Conservation (phyloP, 2,113 vertebrate genomes). For the Miniopterus natalensis region DNA sequence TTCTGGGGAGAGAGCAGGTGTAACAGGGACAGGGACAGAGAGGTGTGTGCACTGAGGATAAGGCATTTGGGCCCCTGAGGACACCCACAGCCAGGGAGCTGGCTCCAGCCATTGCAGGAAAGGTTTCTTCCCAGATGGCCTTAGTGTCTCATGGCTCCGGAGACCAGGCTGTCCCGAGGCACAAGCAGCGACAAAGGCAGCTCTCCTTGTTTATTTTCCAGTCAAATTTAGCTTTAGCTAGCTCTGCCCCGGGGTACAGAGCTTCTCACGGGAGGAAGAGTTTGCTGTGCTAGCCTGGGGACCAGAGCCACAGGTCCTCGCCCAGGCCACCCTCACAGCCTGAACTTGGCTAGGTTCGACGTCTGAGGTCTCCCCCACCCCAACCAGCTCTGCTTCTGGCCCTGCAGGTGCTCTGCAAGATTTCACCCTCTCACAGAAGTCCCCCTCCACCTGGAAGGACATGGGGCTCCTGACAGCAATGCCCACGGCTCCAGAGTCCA, state of each 20-base stretch:
- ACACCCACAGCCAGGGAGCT: neutral
- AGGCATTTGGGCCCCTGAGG: neutral
- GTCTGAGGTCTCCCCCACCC: neutral
- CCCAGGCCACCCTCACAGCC: fast-evolving
- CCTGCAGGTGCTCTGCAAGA: constrained; percentile 68
- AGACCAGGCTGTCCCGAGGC: neutral
- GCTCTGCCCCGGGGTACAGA: neutral
- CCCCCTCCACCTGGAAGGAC: constrained; percentile 28
- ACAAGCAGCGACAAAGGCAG: neutral
- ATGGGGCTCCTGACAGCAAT: neutral
- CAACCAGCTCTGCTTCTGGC: neutral
- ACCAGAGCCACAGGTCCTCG: fast-evolving
- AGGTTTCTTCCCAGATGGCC: neutral
- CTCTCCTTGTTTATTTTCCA: neutral
- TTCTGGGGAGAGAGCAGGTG: neutral
- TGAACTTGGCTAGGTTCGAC: fast-evolving
- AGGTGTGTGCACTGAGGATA: neutral
- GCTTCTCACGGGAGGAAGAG: neutral
- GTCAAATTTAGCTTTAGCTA: neutral
- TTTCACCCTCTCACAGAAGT: neutral
- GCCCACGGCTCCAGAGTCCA: constrained; percentile 32
- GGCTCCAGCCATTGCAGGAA: neutral
- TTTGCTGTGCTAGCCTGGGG: neutral
- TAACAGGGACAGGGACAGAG: neutral
- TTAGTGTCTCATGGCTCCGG: neutral